Evolutionary conservation across 1,140 invertebrate genomes (phyloP), one percentile per base, ranked within the genome.

Genomic region (Zeugodacus cucurbitae): DNA sequence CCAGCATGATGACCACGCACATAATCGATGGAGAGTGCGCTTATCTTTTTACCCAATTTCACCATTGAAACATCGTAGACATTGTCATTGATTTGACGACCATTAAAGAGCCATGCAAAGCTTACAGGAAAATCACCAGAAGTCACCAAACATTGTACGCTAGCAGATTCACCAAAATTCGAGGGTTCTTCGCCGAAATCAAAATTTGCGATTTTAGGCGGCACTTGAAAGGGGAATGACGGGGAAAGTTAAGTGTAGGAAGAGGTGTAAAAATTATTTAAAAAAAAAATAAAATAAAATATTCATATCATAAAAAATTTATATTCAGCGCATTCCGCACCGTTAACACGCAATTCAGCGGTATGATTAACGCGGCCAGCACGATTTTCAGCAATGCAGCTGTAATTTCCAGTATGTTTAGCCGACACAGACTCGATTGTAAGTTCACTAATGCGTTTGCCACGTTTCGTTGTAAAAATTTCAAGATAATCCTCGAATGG

Each of bases 321-420:
- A 44, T 78, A 74, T 87, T 32, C 32, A 67, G 34, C 37, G 37
- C 64, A 87, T 34, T 34, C 58, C 88, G 34, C 57, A 97, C 96
- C 96, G 94, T 97, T 96, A 89, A 97, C 95, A 92, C 95, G 95
- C 91, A 97, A 94, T 90, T 94, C 94, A 57, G 96, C 94, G 64
- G 96, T 95, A 91, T 96, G 95, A 91, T 95, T 96, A 82, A 95
- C 95, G 89, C 93, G 94, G 88, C 96, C 96, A 89, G 96, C 96
- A 37, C 93, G 93, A 93, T 97, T 97, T 86, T 95, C 95, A 90
- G 96, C 97, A 78, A 95, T 95, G 94, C 97, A 97, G 82, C 97
- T 96, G 93, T 98, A 98, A 92, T 97, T 96, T 82, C 97, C 97
- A 62, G 95, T 95, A 94, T 97, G 96, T 90, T 95, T 94, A 82